Evolutionary conservation across 2,797 vertebrate species (phyloP).

Genomic region (Petrocephalus sullivani): DNA sequence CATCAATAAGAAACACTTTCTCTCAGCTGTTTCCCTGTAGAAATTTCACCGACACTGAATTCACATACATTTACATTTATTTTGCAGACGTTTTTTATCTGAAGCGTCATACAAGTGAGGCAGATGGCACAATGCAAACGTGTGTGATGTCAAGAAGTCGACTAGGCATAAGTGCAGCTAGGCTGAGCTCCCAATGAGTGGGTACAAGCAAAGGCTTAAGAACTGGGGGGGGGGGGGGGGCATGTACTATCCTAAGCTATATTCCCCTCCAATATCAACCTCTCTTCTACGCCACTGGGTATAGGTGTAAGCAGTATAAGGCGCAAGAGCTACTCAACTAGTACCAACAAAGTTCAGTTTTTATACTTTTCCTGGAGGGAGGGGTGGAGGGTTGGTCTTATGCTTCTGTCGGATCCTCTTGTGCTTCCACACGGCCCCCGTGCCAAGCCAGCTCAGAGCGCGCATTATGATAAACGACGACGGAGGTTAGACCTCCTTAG

Average conservation of each 20-base stretch:
- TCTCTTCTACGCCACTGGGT: neutral
- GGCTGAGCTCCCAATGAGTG: neutral
- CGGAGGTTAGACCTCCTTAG: constrained; percentile 5
- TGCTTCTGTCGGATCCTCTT: neutral
- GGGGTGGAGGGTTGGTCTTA: neutral
- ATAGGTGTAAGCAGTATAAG: neutral
- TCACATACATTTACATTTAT: neutral
- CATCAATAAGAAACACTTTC: neutral
- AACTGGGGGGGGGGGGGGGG: neutral
- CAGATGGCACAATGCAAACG: neutral
- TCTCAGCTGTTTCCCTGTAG: neutral
- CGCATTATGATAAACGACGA: neutral
- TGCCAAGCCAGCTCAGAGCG: neutral
- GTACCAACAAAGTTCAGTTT: neutral
- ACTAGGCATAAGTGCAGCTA: neutral
- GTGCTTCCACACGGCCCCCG: neutral
- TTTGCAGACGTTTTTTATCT: neutral
- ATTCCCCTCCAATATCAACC: neutral
- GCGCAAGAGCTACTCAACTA: neutral
- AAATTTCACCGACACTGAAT: neutral
- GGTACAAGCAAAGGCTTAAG: neutral
- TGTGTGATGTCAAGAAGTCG: neutral
- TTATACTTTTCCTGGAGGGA: neutral
- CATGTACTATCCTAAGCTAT: neutral
- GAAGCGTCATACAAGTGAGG: too few species aligned